These are phyloP conservation scores for Chitala chitala DNA, from an alignment of 2,113 vertebrate species.

Conservation along the genomic window DNA sequence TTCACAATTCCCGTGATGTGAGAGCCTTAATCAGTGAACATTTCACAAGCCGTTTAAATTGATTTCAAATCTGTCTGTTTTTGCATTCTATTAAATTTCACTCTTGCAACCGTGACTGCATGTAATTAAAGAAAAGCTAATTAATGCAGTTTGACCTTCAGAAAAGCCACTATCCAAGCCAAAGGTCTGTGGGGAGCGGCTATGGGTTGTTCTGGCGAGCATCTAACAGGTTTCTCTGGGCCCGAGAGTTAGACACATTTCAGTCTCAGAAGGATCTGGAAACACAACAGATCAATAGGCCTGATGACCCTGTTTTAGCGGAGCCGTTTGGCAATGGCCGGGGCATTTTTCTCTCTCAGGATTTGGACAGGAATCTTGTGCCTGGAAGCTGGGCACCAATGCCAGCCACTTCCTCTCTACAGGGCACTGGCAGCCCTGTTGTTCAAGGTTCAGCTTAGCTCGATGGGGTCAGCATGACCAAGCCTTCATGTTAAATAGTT, in stretches of 20 bases:
- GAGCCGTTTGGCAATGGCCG: not conserved
- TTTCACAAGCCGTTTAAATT: no score
- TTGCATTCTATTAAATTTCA: not conserved
- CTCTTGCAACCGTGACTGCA: not conserved
- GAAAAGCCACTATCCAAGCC: not conserved
- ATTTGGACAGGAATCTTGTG: constrained; percentile 10
- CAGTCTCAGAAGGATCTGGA: constrained; percentile 9
- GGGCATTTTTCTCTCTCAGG: not conserved
- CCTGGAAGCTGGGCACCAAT: constrained; percentile 14
- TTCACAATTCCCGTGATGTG: not conserved
- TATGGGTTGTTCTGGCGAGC: not conserved
- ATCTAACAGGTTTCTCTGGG: not conserved
- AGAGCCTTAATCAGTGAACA: not conserved
- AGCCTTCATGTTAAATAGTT: no score
- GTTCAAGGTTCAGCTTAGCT: no score
- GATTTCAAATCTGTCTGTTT: not conserved
- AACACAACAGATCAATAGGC: constrained; percentile 19
- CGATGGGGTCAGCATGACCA: no score
- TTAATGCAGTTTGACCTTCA: not conserved
- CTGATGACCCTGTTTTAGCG: constrained; percentile 10
- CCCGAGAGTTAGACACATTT: not conserved
- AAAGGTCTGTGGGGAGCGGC: constrained; percentile 1
- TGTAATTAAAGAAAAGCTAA: not conserved
- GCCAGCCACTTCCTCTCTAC: constrained; percentile 22
- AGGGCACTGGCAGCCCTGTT: no score